Base-by-base conservation (phyloP, 2,888 invertebrate genomes). In the Euspilapteryx auroguttella region DNA sequence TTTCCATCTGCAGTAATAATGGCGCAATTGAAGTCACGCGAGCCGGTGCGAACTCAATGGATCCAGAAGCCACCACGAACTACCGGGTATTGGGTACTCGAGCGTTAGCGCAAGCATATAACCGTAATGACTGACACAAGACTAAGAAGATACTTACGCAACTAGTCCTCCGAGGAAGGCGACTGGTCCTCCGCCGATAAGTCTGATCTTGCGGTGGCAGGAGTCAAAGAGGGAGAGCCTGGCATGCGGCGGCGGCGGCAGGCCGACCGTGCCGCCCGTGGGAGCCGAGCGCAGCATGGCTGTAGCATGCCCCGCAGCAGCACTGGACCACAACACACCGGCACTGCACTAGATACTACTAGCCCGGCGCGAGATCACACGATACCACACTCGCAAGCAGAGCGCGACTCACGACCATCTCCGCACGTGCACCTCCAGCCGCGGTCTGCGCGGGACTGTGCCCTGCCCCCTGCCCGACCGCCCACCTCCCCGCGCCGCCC, bases 141-240 rank as follows among this genome's bases (percentile, higher is more conserved):
- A n/a, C n/a, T n/a, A n/a, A n/a, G n/a, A 17, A 5, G 10, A 6
- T 29, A 66, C 85, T 85, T 79, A 85, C 85, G 85, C 82, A 55
- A 85, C 85, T 47, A 85, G 78, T 48, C 85, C 85, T 47, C 82
- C 82, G 38, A 82, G 64, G 56, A 82, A 82, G 40, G 82, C 81
- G 38, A 81, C 82, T 24, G 82, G 81, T 31, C 80, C 82, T 35
- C 81, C 82, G 44, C 85, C 82, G 54, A 85, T 82, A 48, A 85
- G 77, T 41, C 85, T 78, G 50, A 85, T 84, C 71, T 85, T 85
- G 55, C 83, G 78, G 63, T 85, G 85, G 58, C 85, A 85, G 45
- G 85, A 83, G 65, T 85, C 84, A 58, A 85, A 81, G 25, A 85
- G 76, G 37, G 85, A 84, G 37, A 80, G 78, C 37, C 83, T 69